Base-by-base conservation (phyloP, 2,113 vertebrate genomes). In the Salvelinus fontinalis region DNA sequence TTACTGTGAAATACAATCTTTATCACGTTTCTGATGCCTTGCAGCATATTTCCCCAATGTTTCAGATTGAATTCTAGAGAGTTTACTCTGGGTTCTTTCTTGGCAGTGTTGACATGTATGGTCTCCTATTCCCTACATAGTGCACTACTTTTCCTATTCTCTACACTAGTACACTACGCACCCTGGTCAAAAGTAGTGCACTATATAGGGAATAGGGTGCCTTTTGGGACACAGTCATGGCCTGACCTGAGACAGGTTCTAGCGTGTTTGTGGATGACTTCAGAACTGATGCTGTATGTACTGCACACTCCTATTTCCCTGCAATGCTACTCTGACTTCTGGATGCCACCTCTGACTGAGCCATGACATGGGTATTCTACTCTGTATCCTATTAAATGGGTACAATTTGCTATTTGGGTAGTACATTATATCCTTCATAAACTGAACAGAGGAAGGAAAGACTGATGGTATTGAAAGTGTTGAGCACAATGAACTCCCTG, bases 1-100 rank as follows among this genome's bases (percentile, higher is more conserved):
- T 87, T 85, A 90, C 86, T 84, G 88, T 90, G 90, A 84, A 90
- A 87, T 79, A 80, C 81, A 87, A 48, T 88, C 84, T 89, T 86
- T 83, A 88, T 86, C 79, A 73, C 86, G 87, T 93, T 92, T 89
- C 92, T 29, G 84, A 85, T 83, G 86, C 77, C 84, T 93, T 93
- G 90, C 91, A 89, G 93, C 91, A 90, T 83, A 75, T 90, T 85
- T 80, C 81, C 79, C 74, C 83, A 4, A 69, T 67, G 85, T 83
- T 80, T 24, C 84, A 89, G 84, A 86, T 67, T 62, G 85, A 85
- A 90, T 90, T 91, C 90, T 77, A 69, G 75, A 67, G 81, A 75
- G 82, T 89, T 71, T 76, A 54, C 5, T 54, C 49, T 51, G 49
- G 49, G 49, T 39, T 75, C 49, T 84, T 76, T 78, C 75, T 88